A percentile compares a stretch with the other conserved stretches of the same genome.
Conservation (phyloP, 2,888 invertebrate genomes). For the Congeria kusceri region DNA sequence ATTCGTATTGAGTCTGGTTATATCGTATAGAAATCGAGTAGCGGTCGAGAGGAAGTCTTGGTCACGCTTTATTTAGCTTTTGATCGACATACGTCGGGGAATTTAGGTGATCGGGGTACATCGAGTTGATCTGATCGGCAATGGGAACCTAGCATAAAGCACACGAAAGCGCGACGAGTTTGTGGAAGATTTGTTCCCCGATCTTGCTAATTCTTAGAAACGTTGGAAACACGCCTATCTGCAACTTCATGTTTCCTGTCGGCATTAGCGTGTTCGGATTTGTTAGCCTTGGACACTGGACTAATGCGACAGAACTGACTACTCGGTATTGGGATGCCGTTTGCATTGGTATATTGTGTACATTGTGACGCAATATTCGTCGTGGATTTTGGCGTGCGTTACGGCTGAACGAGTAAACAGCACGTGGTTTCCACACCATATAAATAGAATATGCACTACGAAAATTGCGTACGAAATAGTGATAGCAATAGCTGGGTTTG, state of each 20-base stretch:
- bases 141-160: conserved; percentile 7
- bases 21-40: too few relatives aligned
- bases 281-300: conserved; percentile 21
- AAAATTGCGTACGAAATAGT: conserved; percentile 7
- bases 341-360: conserved; percentile 55
- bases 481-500: conserved; percentile 22
- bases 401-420: conserved; percentile 47
- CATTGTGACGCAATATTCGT: conserved; percentile 53
- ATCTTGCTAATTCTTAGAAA: conserved; percentile 16
- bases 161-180: conserved; percentile 10
- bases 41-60: too few relatives aligned
- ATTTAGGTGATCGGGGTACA: too few relatives aligned
- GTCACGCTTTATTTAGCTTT: too few relatives aligned
- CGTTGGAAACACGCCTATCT: conserved; percentile 10
- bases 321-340: conserved; percentile 36
- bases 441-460: conserved; percentile 18
- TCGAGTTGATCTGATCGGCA: too few relatives aligned
- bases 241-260: conserved; percentile 5
- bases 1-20: too few relatives aligned
- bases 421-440: conserved; percentile 44
- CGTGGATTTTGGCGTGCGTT: conserved; percentile 61
- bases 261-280: conserved; percentile 18
- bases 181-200: conserved; percentile 21
- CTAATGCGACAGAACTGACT: conserved; percentile 26
- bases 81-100: too few relatives aligned